Evolutionary conservation across 2,888 invertebrate genomes (phyloP), one percentile per base, ranked within the genome.

Genomic region (Eupithecia exiguata): DNA sequence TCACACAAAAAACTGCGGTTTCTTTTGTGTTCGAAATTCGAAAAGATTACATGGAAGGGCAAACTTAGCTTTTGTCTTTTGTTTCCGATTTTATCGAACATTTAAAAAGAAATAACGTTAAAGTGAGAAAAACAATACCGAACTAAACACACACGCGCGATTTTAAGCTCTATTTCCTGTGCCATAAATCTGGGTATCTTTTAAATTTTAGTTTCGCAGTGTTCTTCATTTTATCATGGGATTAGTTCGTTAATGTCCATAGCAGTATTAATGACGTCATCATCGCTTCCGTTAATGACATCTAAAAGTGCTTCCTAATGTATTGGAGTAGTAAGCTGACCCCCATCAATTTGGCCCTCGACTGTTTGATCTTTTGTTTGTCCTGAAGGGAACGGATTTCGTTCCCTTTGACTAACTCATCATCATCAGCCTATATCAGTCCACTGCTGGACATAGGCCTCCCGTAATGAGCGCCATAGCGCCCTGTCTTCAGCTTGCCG

Each of bases 31-130:
- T 81, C 79, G 77, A 84, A 87, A 85, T 84, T 86, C 86, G 84
- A 84, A 82, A 58, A 89, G 90, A 91, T 91, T 91, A 92, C 87
- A 89, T 81, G 86, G 86, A 89, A 90, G 89, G 86, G 84, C 89
- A 85, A 90, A 90, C 90, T 90, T 91, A 78, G 85, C 77, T 88
- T 91, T 89, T 87, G 86, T 85, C 77, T 88, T 91, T 89, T 87
- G 86, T 85, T 84, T 86, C 86, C 79, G 89, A 90, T 91, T 91
- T 88, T 92, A 92, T 91, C 90, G 86, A 83, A 83, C 80, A 84
- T 87, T 86, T 80, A 85, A 87, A 87, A 86, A 87, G 86, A 88
- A 81, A 82, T 74, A 77, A 75, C 43, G 72, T 35, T 62, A 35
- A 71, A 70, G 35, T 70, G 70, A 71, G 12, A 65, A 18, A 25